Percentiles rank a stretch among this genome's conserved stretches.
These are phyloP conservation scores for Schizaphis graminum DNA, from an alignment of 2,888 invertebrate genomes.

Conservation along the genomic window DNA sequence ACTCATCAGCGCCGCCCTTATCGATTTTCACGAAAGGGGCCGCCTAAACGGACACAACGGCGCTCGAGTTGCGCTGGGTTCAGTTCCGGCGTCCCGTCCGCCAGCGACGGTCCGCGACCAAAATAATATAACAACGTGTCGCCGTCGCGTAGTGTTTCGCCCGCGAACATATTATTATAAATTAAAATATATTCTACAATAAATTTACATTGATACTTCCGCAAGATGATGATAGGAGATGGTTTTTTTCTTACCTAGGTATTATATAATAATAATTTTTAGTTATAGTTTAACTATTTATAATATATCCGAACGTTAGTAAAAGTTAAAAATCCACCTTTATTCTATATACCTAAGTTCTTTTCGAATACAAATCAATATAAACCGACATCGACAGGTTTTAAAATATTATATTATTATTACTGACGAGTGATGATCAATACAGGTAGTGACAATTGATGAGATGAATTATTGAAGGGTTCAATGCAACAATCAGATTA, in stretches of 20 bases:
- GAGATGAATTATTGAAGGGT: neutral
- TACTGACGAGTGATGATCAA: neutral
- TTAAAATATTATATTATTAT: neutral
- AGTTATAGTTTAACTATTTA: neutral
- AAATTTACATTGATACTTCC: neutral
- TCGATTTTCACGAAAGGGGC: constrained; percentile 61
- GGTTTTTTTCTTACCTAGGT: neutral
- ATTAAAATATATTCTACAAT: neutral
- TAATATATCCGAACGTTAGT: neutral
- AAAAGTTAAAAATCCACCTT: neutral
- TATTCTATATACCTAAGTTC: neutral
- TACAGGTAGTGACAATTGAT: neutral
- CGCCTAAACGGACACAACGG: constrained; percentile 15
- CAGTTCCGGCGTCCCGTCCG: constrained; percentile 53
- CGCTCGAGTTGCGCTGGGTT: constrained; percentile 36
- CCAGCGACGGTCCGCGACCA: constrained; percentile 33
- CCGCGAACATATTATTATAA: neutral
- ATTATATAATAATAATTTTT: neutral
- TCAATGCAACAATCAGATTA: too few relatives aligned
- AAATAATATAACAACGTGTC: neutral
- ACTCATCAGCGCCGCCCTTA: constrained; percentile 48
- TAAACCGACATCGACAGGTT: neutral
- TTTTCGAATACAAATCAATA: neutral
- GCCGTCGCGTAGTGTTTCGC: neutral
- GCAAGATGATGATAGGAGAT: neutral